Evolutionary conservation across 2,888 invertebrate species (phyloP), one percentile per base, ranked within the genome.

Genomic region (Ormyrus pomaceus): DNA sequence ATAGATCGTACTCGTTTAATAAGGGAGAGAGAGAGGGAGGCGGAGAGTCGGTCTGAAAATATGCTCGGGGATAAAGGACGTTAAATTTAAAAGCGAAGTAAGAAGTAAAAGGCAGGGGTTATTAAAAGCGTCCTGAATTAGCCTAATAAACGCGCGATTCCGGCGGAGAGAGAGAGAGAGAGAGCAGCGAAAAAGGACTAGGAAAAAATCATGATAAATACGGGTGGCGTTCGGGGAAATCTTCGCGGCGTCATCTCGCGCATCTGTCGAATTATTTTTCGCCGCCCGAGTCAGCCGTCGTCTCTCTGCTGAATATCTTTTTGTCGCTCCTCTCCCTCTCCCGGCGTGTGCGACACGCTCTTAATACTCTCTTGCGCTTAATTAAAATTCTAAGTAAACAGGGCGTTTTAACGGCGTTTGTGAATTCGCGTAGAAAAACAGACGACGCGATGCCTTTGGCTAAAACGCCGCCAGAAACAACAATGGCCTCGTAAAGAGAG

Each of bases 261-360:
- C 80, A 81, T 76, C 74, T 71, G 71, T 56, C 75, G 65, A 81
- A 75, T 71, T 79, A 72, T 82, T 70, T 71, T 77, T 82, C 72
- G 58, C 72, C 69, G 64, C 56, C 9, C 45, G 56, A 53, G 66
- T 34, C 64, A n/a, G 13, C n/a, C 61, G 53, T 46, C 34, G 34
- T 34, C 34, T 34, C 34, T 34, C 34, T 3, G 58, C 19, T 7
- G 58, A 66, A 66, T 34, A 34, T 59, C 66, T 69, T 70, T 76
- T 78, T 66, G 62, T 34, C 34, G 34, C 34, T 34, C 34, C 34
- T 34, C 34, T 34, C 34, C 3, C 34, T 34, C 34, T 4, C 34
- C 4, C 34, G 34, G 34, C 34, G 34, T 34, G 34, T 34, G 34
- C 34, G 34, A 34, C 34, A 34, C 34, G 34, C 34, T 34, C 34